These are phyloP conservation scores for Phasia obesa DNA, from an alignment of 2,888 invertebrate genomes.

Conservation along the genomic window DNA sequence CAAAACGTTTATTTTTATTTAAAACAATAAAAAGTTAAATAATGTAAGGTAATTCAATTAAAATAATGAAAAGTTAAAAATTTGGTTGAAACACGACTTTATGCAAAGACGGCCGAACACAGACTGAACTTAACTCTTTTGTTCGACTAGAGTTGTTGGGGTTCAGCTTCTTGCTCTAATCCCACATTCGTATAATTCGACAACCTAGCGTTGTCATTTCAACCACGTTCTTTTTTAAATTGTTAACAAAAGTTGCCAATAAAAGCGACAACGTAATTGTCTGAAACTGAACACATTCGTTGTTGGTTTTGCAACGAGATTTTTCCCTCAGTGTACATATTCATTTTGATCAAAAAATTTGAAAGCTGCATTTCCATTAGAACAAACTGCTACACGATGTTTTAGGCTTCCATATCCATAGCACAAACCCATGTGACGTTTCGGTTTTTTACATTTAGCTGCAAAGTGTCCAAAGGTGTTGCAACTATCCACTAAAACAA, in stretches of 20 bases:
- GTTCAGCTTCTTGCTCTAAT: background rate
- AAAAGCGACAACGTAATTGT: no score
- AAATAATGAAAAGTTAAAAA: background rate
- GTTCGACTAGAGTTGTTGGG: background rate
- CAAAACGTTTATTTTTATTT: constrained; percentile 1
- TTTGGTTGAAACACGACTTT: background rate
- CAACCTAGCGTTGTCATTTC: no score
- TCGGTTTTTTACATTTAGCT: constrained; percentile 52
- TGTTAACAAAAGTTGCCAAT: no score
- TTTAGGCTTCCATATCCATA: constrained; percentile 55
- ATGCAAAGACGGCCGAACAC: background rate
- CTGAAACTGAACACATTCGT: no score
- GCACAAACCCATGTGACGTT: constrained; percentile 54
- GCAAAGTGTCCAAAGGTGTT: constrained; percentile 59
- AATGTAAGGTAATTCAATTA: background rate
- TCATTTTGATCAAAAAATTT: background rate
- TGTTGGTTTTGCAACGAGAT: no score
- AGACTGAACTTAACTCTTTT: background rate
- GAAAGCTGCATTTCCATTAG: constrained; percentile 20
- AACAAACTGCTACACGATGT: constrained; percentile 49
- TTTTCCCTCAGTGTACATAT: no score
- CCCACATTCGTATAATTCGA: background rate
- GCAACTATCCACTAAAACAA: constrained; percentile 39
- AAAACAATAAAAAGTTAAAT: background rate
- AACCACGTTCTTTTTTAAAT: no score